Percentiles rank a stretch among this genome's conserved stretches.
Evolutionary conservation across 2,888 invertebrate genomes (phyloP).

Genomic region (Drosophila kanekoi): DNA sequence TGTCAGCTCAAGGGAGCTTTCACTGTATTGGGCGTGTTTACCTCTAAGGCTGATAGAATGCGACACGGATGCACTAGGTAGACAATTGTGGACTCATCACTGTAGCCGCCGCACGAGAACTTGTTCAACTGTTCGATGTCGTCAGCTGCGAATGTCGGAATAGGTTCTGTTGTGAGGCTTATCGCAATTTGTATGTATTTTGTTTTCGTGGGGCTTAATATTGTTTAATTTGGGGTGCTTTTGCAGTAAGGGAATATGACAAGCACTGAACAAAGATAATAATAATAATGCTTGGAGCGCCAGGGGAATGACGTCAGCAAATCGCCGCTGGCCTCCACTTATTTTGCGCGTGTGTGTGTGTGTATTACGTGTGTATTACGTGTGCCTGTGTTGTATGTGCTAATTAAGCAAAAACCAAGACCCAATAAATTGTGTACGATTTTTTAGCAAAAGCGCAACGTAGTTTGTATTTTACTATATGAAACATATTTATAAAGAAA

Average conservation of each 20-base stretch:
- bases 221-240: conserved; percentile 41
- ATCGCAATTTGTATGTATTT: conserved; percentile 10
- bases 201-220: conserved; percentile 14
- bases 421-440: background rate
- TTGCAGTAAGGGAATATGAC: conserved; percentile 41
- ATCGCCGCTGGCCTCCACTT: conserved; percentile 5
- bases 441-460: conserved; percentile 26
- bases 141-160: conserved; percentile 86
- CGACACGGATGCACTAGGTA: conserved; percentile 95
- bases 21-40: conserved; percentile 21
- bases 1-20: conserved; percentile 4
- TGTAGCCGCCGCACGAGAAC: conserved; percentile 93
- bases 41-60: conserved; percentile 93
- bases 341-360: conserved; percentile 15
- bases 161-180: conserved; percentile 27
- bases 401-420: conserved; percentile 60
- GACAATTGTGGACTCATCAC: conserved; percentile 93
- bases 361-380: conserved; percentile 8
- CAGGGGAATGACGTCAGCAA: conserved; percentile 64
- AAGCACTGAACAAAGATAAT: conserved; percentile 47
- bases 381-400: conserved; percentile 34
- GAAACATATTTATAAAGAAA: conserved; percentile 30
- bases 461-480: conserved; percentile 14
- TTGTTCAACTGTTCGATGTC: conserved; percentile 93
- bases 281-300: conserved; percentile 35